Conservation (phyloP, 2,797 vertebrate species). For the Anabacerthia variegaticeps region DNA sequence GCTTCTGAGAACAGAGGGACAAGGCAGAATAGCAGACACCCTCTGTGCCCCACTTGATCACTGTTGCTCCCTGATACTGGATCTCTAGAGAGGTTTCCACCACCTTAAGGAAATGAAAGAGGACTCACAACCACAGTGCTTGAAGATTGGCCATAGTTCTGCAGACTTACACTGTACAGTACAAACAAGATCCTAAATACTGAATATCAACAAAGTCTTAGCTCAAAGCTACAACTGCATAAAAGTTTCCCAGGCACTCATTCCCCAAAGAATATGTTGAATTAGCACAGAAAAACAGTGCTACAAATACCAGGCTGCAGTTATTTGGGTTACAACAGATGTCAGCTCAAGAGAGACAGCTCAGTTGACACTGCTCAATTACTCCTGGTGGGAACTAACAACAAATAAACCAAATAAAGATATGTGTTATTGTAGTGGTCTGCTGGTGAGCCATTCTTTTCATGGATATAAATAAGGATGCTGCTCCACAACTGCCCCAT, state of each 20-base stretch:
- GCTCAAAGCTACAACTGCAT: background rate
- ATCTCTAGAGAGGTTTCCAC: background rate
- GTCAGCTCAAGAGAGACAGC: background rate
- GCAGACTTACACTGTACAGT: background rate
- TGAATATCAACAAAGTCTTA: background rate
- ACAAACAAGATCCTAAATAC: background rate
- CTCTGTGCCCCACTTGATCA: background rate
- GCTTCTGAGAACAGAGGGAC: background rate
- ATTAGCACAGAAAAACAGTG: background rate
- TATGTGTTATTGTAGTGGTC: background rate
- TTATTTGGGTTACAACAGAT: background rate
- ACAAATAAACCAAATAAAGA: background rate
- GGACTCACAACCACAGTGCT: background rate
- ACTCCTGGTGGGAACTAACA: background rate
- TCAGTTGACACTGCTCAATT: background rate
- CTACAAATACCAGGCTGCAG: background rate
- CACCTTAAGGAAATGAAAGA: background rate
- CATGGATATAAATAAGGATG: background rate
- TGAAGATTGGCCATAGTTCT: background rate
- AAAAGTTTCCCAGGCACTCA: background rate
- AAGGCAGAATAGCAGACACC: background rate
- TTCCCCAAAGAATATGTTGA: background rate
- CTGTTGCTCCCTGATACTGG: background rate
- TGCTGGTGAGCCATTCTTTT: background rate
- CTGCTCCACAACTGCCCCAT: background rate